Base-by-base conservation (phyloP, 2,888 invertebrate genomes). In the Hydroisotoma schaefferi region DNA sequence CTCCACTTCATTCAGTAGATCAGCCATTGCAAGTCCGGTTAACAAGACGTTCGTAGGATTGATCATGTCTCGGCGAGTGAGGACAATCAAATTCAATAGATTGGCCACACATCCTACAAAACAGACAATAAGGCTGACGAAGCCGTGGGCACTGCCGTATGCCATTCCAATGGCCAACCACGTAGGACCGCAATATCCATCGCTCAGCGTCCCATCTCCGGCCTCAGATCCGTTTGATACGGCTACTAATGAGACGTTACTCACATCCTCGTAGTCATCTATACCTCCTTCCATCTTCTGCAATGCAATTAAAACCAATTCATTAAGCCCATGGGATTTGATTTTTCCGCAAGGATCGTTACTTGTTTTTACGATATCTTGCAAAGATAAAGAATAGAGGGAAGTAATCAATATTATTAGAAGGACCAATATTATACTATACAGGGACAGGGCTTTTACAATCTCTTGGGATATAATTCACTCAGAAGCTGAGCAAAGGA, bases 1-100 rank as follows among this genome's bases (percentile, higher is more conserved):
- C 74, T 92, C 92, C 73, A 94, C 81, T 87, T 95, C 94, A 18
- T 94, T 94, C n/a, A 93, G 82, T 29, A 95, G 82, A 76, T 95
- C 95, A 18, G 94, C 91, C 8, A 94, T 86, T 0, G 95, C 95
- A 28, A 92, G 81, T 4, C 89, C 90, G 0, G 92, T 92, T 40
- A 95, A 83, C 61, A 95, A 92, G 54, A 89, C 85, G 79, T 95
- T 95, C 27, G 93, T 94, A 2, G 94, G 87, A 60, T 91, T 90
- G n/a, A 76, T 73, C 93, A 95, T 94, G 77, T 94, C 91, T 28
- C 87, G 85, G 15, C 91, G 84, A 8, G 93, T 88, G 55, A 95
- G 81, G 12, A 95, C 92, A 40, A 89, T 86, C 65, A 95, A 89
- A 78, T 94, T 95, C 73, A 94, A 82, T n/a, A 88, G 83, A 77